A percentile compares a stretch with the other conserved stretches of the same genome.
These are phyloP conservation scores for Mastacembelus armatus DNA, from an alignment of 2,797 vertebrate species.

Conservation along the genomic window DNA sequence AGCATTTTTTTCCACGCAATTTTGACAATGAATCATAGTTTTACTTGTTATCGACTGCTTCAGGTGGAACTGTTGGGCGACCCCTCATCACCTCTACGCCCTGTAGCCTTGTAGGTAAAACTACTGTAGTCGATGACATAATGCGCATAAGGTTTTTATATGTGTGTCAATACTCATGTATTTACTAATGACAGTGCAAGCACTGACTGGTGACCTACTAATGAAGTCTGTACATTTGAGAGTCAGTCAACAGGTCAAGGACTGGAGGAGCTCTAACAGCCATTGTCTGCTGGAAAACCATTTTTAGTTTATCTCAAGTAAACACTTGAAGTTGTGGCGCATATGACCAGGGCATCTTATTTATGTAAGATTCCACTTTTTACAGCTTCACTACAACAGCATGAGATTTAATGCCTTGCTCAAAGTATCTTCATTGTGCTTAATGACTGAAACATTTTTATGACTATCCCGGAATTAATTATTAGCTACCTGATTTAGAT, in stretches of 20 bases:
- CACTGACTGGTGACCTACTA: conserved; percentile 78
- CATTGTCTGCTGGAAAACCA: conserved; percentile 35
- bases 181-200: conserved; percentile 80
- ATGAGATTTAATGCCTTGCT: no score
- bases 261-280: conserved; percentile 66
- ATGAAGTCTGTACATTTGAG: conserved; percentile 83
- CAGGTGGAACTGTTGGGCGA: conserved; percentile 79
- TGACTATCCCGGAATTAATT: neutral
- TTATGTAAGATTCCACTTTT: no score
- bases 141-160: conserved; percentile 76
- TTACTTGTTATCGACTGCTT: conserved; percentile 79
- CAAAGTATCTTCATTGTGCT: neutral
- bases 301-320: conserved; percentile 30
- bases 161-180: conserved; percentile 84
- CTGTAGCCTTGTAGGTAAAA: conserved; percentile 69
- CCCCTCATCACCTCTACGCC: conserved; percentile 62
- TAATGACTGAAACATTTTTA: neutral
- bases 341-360: no score
- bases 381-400: no score
- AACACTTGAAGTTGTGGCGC: neutral
- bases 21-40: conserved; percentile 84
- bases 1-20: conserved; percentile 80
- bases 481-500: neutral
- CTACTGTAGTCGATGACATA: conserved; percentile 72
- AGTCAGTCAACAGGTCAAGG: conserved; percentile 85